Evolutionary conservation across 1,140 invertebrate genomes (phyloP).

Genomic region (Ganaspis sp.): DNA sequence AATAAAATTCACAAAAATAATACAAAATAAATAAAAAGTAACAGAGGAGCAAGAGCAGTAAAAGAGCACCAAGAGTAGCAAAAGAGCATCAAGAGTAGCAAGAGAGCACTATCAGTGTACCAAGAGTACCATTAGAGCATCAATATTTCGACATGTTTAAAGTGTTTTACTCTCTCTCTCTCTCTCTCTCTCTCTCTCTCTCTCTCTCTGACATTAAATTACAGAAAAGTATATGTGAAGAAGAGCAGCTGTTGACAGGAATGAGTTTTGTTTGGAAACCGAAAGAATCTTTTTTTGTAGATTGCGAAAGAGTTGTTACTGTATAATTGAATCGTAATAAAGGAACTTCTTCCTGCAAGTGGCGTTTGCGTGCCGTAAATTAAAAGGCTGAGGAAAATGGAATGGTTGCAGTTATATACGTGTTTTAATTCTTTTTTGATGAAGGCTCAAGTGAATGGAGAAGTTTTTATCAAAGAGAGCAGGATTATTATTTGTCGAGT

Average conservation of each 20-base stretch:
- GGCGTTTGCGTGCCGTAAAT: conserved; percentile 20
- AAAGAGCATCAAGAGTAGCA: too few relatives aligned
- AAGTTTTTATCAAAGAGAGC: not conserved
- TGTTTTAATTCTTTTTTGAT: not conserved
- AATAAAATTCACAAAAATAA: too few relatives aligned
- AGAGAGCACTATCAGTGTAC: too few relatives aligned
- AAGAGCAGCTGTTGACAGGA: not conserved
- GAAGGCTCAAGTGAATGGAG: conserved; percentile 2
- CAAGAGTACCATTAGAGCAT: too few relatives aligned
- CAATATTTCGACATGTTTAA: too few relatives aligned
- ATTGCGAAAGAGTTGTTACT: not conserved
- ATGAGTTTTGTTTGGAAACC: not conserved
- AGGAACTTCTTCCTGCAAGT: conserved; percentile 17
- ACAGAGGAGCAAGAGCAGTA: too few relatives aligned
- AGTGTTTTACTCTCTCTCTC: too few relatives aligned
- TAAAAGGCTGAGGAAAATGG: not conserved
- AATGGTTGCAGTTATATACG: not conserved
- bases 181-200: too few relatives aligned
- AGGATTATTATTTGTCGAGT: not conserved
- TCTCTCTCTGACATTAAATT: too few relatives aligned
- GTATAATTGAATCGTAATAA: not conserved
- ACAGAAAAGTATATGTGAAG: too few relatives aligned
- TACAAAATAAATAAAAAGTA: too few relatives aligned
- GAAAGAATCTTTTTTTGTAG: not conserved
- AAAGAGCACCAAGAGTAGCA: too few relatives aligned